Evolutionary conservation across 1,140 invertebrate genomes (phyloP).

Genomic region (Whitmania pigra): DNA sequence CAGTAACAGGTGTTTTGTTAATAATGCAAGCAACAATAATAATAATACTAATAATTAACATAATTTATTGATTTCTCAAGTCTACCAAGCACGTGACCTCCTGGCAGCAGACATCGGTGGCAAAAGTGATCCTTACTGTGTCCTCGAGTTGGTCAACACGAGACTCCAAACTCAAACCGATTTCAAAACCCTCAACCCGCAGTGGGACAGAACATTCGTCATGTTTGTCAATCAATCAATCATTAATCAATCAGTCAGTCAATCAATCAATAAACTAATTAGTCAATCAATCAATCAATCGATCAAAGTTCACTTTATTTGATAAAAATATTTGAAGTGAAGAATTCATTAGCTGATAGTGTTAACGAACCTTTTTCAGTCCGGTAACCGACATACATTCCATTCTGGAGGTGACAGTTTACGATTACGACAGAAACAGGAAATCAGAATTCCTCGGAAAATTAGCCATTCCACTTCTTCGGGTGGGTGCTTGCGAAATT

Average conservation of each 20-base stretch:
- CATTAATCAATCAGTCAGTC: too few species aligned
- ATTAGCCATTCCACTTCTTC: constrained; percentile 68
- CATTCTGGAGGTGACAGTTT: constrained; percentile 88
- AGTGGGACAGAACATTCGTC: constrained; percentile 88
- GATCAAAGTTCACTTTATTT: too few species aligned
- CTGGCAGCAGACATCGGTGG: constrained; percentile 40
- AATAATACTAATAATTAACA: too few species aligned
- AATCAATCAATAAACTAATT: too few species aligned
- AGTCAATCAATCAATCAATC: too few species aligned
- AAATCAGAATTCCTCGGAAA: constrained; percentile 95
- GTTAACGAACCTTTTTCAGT: constrained; percentile 46
- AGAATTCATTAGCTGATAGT: not conserved
- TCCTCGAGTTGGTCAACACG: constrained; percentile 83
- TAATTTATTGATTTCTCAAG: constrained; percentile 25
- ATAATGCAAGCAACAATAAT: too few species aligned
- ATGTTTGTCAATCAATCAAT: not conserved
- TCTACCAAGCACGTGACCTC: constrained; percentile 37
- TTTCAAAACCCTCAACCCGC: constrained; percentile 88
- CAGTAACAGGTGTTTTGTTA: too few species aligned
- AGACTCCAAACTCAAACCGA: constrained; percentile 93
- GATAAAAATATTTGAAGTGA: too few species aligned
- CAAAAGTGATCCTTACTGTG: constrained; percentile 84
- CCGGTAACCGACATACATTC: constrained; percentile 95
- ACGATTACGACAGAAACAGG: constrained; percentile 93
- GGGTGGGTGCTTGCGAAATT: constrained; percentile 31